Evolutionary conservation across 37 sponge, comb jelly and placozoan genomes (phyloP), one percentile per base, ranked within the genome.

Genomic region (Tethya wilhelma): DNA sequence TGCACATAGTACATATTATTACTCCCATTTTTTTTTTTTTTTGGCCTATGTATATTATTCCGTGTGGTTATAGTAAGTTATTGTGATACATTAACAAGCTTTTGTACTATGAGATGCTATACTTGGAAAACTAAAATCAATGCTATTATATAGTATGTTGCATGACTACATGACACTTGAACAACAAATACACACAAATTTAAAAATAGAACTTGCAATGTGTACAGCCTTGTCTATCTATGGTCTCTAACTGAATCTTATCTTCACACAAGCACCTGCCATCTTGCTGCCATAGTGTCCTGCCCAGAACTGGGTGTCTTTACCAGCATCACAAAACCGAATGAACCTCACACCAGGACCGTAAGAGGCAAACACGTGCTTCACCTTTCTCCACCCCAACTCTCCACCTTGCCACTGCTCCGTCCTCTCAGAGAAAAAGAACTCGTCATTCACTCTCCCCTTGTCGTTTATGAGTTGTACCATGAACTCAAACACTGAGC

Each of bases 271-370:
- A 42, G 88, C 80, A 37, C 58, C 88, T 11, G 81, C 81, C 88
- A 87, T 87, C 43, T 87, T 87, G 69, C 88, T 87, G 25, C 88
- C 88, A 70, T 87, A 87, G 53, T 87, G 88, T 23, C 88, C 88
- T 0, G 82, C 82, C 88, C 88, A 87, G 23, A 67, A 87, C 76
- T 81, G 82, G 1, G 88, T 87, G 33, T 87, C 88, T 39, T 87
- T 87, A 7, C 88, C 88, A 2, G 42, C 76, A 68, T 87, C 81
- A 22, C 46, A 59, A 87, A 87, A 87, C 1, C 69, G 73, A 43
- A 87, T 30, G 37, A 45, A 87, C 32, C 76, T 55, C 45, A 87
- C 88, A 12, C 88, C 88, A 31, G 65, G 20, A 31, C 77, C 82
- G 41, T 87, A 87, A n/a, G 44, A 59, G 25, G 34, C 33, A 44